Percentiles rank a stretch among this genome's conserved stretches.
Evolutionary conservation across 1,140 invertebrate species (phyloP).

Genomic region (Cotesia vestalis): DNA sequence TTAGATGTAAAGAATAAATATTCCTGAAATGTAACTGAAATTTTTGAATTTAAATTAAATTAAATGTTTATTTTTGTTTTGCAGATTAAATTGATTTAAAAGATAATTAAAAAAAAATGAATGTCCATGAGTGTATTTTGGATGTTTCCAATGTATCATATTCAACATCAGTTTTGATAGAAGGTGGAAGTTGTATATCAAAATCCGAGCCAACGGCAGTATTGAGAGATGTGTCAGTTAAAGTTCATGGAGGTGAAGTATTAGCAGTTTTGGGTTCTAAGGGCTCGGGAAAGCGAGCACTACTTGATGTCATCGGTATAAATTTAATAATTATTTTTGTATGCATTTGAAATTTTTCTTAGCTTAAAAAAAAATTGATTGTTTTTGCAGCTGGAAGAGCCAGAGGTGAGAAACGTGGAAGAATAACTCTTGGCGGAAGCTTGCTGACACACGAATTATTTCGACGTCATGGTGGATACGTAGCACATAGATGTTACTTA

Average conservation of each 20-base stretch:
- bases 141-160: conserved; percentile 90
- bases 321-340: not conserved
- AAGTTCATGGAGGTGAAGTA: conserved; percentile 90
- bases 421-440: conserved; percentile 85
- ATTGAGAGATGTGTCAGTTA: conserved; percentile 88
- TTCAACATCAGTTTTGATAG: conserved; percentile 66
- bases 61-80: not conserved
- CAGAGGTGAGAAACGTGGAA: conserved; percentile 78
- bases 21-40: not conserved
- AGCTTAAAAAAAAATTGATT: conserved; percentile 7
- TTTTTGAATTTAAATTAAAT: not conserved
- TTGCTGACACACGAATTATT: conserved; percentile 83
- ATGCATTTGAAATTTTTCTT: not conserved
- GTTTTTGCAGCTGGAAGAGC: conserved; percentile 72
- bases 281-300: conserved; percentile 90
- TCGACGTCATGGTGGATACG: conserved; percentile 84
- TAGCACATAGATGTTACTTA: conserved; percentile 83
- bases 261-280: conserved; percentile 92
- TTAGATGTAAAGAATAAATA: too few species aligned
- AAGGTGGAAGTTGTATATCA: conserved; percentile 53
- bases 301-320: conserved; percentile 84
- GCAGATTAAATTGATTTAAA: not conserved
- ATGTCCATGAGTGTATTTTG: conserved; percentile 82
- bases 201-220: conserved; percentile 68
- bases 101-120: conserved; percentile 67